Evolutionary conservation across 2,888 invertebrate species (phyloP).

Genomic region (Papilio gigon): DNA sequence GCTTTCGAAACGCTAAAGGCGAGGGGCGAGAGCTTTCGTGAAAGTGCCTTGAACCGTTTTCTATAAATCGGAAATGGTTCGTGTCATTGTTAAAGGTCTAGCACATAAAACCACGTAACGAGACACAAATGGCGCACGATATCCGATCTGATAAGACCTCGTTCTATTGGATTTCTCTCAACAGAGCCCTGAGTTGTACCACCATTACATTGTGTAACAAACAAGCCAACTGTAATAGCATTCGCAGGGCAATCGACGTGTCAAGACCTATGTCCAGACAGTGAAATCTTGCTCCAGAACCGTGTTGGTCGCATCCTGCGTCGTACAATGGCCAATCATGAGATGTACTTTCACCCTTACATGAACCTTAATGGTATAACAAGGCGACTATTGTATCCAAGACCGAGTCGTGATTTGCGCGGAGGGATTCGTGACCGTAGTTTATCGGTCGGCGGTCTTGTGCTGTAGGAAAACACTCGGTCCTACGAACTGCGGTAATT

Average conservation of each 20-base stretch:
- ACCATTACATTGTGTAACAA: constrained; percentile 68
- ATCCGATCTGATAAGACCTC: constrained; percentile 51
- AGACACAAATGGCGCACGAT: constrained; percentile 40
- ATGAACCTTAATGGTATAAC: constrained; percentile 74
- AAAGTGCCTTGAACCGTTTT: constrained; percentile 33
- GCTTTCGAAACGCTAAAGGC: constrained; percentile 34
- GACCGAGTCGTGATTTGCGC: constrained; percentile 75
- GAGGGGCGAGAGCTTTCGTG: constrained; percentile 36
- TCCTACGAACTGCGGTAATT: constrained; percentile 69
- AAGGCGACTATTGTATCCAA: constrained; percentile 71
- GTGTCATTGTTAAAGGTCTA: constrained; percentile 39
- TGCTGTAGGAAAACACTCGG: constrained; percentile 71
- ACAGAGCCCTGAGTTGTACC: constrained; percentile 58
- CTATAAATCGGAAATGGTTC: constrained; percentile 40
- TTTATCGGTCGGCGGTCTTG: constrained; percentile 71
- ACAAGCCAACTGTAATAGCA: constrained; percentile 58
- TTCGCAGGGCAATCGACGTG: constrained; percentile 76
- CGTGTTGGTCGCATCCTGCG: constrained; percentile 55
- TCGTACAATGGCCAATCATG: constrained; percentile 71
- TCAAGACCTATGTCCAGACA: constrained; percentile 67
- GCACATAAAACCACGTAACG: constrained; percentile 39
- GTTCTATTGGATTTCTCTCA: constrained; percentile 63
- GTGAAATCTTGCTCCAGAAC: constrained; percentile 74
- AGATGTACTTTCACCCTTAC: constrained; percentile 74
- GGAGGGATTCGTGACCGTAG: constrained; percentile 76